Base-by-base conservation (phyloP, 1,140 invertebrate species). In the Drosophila pandora region DNA sequence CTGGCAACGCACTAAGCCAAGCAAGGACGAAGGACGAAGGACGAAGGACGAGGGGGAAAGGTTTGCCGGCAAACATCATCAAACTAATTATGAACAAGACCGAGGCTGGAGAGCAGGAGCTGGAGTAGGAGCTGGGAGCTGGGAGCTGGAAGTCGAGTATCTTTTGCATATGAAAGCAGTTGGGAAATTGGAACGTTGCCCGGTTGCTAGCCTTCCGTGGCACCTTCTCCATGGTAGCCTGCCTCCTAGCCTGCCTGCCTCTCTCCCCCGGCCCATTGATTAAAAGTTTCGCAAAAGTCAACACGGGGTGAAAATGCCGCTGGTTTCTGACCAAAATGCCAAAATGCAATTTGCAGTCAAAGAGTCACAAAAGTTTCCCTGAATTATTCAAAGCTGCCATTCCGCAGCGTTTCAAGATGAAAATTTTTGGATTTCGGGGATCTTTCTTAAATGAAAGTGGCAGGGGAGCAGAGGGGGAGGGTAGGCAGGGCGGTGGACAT, bases 141-240 rank as follows among this genome's bases (percentile, higher is more conserved):
- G 17, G 17, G 17, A 48, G 23, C 47, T 37, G 64, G 9, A 63
- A 59, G 63, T 37, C 48, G 41, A 68, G 64, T 68, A 85, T 84
- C 81, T 85, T 84, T 84, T 85, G 80, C 80, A 83, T 83, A 80
- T 83, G 81, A 83, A 83, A 84, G 77, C 80, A 84, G 80, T 61
- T 85, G 72, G 71, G 68, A 76, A 80, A 82, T 85, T 80, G 81
- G 62, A 59, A 80, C 50, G 58, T 56, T 58, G 41, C 13, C 50
- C 56, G 22, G 22, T 37, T 37, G 12, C 34, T 37, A 37, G 34
- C 12, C 30, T 32, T 32, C 6, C 25, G 34, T 52, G 39, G 22
- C 25, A 58, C 23, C 21, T 17, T 17, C 17, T 17, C 17, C 17
- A 17, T 17, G 17, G 17, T 17, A 17, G 17, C 17, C 17, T 17